phyloP scores from a whole-genome alignment of 1,140 invertebrate species.

The Diorhabda carinulata region DNA sequence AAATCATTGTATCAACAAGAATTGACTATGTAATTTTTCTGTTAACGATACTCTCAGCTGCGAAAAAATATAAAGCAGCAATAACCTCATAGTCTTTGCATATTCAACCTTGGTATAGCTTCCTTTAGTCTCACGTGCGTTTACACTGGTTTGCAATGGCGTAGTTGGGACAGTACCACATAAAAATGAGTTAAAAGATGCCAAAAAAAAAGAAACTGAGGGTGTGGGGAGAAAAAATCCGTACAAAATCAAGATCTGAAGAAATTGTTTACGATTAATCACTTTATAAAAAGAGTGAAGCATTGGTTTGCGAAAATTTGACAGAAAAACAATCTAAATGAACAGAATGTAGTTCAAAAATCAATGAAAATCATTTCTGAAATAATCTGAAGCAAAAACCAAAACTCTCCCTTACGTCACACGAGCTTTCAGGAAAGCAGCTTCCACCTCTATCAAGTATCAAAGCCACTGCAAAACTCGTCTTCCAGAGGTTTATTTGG shows the following conservation, averaged over 20 bases:
- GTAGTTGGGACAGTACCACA: background rate
- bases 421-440: too few relatives aligned
- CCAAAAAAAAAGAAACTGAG: background rate
- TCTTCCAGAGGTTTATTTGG: too few relatives aligned
- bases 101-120: slow-evolving; percentile 17
- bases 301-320: too few relatives aligned
- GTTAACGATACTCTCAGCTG: slow-evolving; percentile 8
- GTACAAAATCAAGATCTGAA: background rate
- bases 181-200: background rate
- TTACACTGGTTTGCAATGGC: slow-evolving; percentile 6
- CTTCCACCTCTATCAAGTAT: too few relatives aligned
- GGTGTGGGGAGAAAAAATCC: background rate
- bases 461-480: too few relatives aligned
- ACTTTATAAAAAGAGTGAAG: background rate
- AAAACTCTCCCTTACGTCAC: too few relatives aligned
- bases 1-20: background rate
- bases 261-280: background rate
- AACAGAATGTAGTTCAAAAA: too few relatives aligned
- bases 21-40: slow-evolving; percentile 1
- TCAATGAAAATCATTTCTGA: too few relatives aligned
- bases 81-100: slow-evolving; percentile 14
- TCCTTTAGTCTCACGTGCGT: slow-evolving; percentile 19
- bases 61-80: slow-evolving; percentile 8
- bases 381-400: too few relatives aligned
- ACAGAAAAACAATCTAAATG: too few relatives aligned